A percentile compares a stretch with the other conserved stretches of the same genome.
Conservation (phyloP, 2,888 invertebrate species). For the Mythimna impura region DNA sequence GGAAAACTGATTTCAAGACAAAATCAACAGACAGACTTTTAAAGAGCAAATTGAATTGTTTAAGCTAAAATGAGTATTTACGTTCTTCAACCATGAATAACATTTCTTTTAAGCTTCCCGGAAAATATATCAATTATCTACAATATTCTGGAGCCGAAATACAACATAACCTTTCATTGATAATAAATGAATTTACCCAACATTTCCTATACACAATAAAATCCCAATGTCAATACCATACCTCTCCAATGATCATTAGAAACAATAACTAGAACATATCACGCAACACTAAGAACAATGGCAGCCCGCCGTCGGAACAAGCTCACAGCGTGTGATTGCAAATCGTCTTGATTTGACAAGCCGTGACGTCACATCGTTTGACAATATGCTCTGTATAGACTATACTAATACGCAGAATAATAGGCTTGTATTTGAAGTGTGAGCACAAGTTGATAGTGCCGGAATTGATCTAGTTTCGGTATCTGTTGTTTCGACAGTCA, state of each 20-base stretch:
- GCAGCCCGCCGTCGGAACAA: constrained; percentile 32
- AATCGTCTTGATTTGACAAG: constrained; percentile 62
- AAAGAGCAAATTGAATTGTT: neutral
- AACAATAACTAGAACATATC: constrained; percentile 46
- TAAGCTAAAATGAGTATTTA: neutral
- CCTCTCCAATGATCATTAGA: constrained; percentile 37
- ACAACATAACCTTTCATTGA: neutral
- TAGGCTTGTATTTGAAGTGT: constrained; percentile 36
- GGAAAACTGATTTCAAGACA: neutral
- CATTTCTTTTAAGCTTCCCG: neutral
- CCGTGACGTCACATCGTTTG: constrained; percentile 37
- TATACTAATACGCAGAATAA: constrained; percentile 25
- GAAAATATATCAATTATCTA: neutral
- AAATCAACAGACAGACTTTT: neutral
- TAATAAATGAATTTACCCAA: constrained; percentile 16
- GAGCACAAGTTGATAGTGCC: constrained; percentile 20
- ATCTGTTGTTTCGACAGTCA: neutral
- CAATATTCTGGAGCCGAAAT: neutral
- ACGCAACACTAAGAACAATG: constrained; percentile 50
- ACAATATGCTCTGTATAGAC: constrained; percentile 21
- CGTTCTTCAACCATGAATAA: too few relatives aligned
- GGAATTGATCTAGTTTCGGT: constrained; percentile 23
- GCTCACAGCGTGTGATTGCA: constrained; percentile 55
- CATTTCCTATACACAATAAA: constrained; percentile 29
- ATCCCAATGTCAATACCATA: constrained; percentile 38